Conservation (phyloP, 2,888 invertebrate genomes). For the Synanthedon formicaeformis region DNA sequence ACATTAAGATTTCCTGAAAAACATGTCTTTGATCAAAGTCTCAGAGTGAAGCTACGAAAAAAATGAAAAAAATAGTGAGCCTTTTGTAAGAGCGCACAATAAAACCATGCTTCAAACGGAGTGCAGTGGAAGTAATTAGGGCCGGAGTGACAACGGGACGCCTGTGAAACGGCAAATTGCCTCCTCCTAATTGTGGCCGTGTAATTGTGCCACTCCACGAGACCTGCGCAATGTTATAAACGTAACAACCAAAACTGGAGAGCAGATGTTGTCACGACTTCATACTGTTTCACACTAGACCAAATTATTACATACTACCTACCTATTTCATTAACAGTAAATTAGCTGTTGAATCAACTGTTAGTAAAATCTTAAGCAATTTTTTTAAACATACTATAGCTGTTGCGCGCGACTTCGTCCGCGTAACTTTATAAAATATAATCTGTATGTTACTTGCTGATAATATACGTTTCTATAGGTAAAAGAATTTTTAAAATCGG, state of each 20-base stretch:
- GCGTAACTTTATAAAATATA: too few species aligned
- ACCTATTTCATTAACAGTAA: too few species aligned
- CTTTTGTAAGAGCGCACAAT: neutral
- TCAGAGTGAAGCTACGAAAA: neutral
- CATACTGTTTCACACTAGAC: neutral
- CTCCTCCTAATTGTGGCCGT: slow-evolving; percentile 21
- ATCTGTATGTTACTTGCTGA: too few species aligned
- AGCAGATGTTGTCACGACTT: neutral
- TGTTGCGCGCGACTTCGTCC: too few species aligned
- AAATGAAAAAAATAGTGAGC: neutral
- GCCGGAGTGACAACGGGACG: slow-evolving; percentile 23
- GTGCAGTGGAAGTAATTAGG: slow-evolving; percentile 19
- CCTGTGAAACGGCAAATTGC: slow-evolving; percentile 7
- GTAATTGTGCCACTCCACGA: slow-evolving; percentile 23
- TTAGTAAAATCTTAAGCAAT: too few species aligned
- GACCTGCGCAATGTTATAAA: slow-evolving; percentile 11
- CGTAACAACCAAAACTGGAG: slow-evolving; percentile 10
- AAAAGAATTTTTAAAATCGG: too few species aligned
- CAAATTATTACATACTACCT: neutral
- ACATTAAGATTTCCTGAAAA: too few species aligned
- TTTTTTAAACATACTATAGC: too few species aligned
- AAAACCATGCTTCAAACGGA: slow-evolving; percentile 2
- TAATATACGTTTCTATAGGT: too few species aligned
- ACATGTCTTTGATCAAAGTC: too few species aligned
- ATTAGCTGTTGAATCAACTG: too few species aligned